Conservation (phyloP, 2,797 vertebrate species). For the Triplophysa bombifrons region DNA sequence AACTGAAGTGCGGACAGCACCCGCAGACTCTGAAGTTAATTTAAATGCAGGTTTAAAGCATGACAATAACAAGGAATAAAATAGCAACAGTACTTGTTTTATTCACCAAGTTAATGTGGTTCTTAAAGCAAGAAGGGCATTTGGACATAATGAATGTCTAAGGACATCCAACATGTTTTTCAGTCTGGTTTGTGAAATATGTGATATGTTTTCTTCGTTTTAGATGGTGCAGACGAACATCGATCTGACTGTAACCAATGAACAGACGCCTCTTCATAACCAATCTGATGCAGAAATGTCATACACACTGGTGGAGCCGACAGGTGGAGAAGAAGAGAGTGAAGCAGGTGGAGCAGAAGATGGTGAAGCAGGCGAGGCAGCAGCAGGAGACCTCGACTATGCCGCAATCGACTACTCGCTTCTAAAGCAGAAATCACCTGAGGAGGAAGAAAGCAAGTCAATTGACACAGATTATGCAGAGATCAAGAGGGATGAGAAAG, state of each 20-base stretch:
- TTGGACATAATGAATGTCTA: too few relatives aligned
- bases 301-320: neutral
- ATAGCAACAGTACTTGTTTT: neutral
- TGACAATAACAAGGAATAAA: neutral
- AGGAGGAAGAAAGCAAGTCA: neutral
- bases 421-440: slow-evolving; percentile 32
- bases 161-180: too few relatives aligned
- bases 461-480: slow-evolving; percentile 67
- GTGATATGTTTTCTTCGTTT: neutral
- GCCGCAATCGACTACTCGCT: slow-evolving; percentile 63
- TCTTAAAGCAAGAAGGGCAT: neutral
- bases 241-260: neutral
- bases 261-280: slow-evolving; percentile 31
- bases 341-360: neutral
- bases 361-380: neutral
- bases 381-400: slow-evolving; percentile 61
- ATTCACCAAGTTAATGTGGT: neutral
- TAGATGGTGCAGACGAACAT: slow-evolving; percentile 39
- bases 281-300: neutral
- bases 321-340: neutral
- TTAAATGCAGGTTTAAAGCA: neutral
- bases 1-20: neutral
- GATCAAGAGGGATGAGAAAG: slow-evolving; percentile 56
- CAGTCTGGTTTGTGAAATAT: neutral
- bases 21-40: neutral